A percentile compares a stretch with the other conserved stretches of the same genome.
Evolutionary conservation across 2,888 invertebrate species (phyloP).

Genomic region (Malachius bipustulatus): DNA sequence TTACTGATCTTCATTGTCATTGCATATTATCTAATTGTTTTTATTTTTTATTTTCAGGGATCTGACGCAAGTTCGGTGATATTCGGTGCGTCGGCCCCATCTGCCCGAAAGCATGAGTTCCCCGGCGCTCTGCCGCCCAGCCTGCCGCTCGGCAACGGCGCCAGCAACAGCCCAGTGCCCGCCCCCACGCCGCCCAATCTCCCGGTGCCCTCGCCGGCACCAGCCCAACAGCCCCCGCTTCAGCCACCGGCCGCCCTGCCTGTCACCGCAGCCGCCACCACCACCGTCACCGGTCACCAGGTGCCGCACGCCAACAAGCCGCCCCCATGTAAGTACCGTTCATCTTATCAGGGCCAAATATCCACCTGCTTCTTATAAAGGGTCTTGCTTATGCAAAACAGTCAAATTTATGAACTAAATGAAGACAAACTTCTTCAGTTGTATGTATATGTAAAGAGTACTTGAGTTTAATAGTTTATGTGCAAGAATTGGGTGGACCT

Average conservation of each 20-base stretch:
- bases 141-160: slow-evolving; percentile 50
- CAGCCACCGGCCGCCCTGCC: slow-evolving; percentile 28
- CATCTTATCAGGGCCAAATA: too few relatives aligned
- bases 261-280: slow-evolving; percentile 25
- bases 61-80: slow-evolving; percentile 59
- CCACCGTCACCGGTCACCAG: slow-evolving; percentile 15
- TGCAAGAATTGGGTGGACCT: too few relatives aligned
- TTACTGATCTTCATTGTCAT: too few relatives aligned
- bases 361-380: too few relatives aligned
- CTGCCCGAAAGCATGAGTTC: slow-evolving; percentile 55
- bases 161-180: slow-evolving; percentile 52
- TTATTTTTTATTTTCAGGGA: slow-evolving; percentile 50
- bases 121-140: slow-evolving; percentile 42
- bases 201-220: slow-evolving; percentile 58
- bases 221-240: slow-evolving; percentile 49
- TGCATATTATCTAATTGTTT: too few relatives aligned
- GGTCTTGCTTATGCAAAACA: too few relatives aligned
- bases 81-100: slow-evolving; percentile 44
- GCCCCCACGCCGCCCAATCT: slow-evolving; percentile 50
- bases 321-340: slow-evolving; percentile 1
- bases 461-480: too few relatives aligned
- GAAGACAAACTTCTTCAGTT: too few relatives aligned
- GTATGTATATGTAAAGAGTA: too few relatives aligned
- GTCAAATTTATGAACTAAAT: too few relatives aligned
- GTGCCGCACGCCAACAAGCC: slow-evolving; percentile 10